Evolutionary conservation across 2,888 invertebrate genomes (phyloP), one percentile per base, ranked within the genome.

Genomic region (Sicus ferrugineus): DNA sequence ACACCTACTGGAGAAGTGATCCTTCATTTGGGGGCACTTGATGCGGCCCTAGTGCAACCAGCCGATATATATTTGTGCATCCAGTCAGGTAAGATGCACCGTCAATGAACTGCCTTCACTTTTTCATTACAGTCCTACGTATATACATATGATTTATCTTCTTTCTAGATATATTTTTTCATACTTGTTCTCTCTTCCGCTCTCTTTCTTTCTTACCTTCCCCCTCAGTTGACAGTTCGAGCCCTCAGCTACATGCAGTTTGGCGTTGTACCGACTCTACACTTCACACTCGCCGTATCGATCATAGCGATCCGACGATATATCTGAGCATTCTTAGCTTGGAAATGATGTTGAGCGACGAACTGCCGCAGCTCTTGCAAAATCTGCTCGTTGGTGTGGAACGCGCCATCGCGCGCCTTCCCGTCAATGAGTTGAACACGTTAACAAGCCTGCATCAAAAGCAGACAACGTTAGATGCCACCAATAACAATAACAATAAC

Each of bases 331-430:
- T 81, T 79, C 78, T 83, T 75, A 79, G 82, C 74, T 81, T 85
- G 74, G 85, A 86, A 76, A 85, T 84, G 78, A 76, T 81, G 78
- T 77, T 82, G 70, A 75, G 73, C 71, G 87, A 87, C 74, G 89
- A 90, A 74, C 82, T 91, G 75, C 89, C 90, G 59, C 88, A 89
- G 75, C 87, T 90, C 74, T 86, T 91, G 75, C 89, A 89, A 79
- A 90, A 88, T 78, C 86, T 91, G 67, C 86, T 91, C 63, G 88
- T 91, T 66, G 89, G 90, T 70, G 90, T 91, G 66, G 91, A 91
- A 83, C 89, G 89, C 71, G 90, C 90, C 75, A 90, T 91, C 78
- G 90, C 90, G 78, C 87, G 91, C 72, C 88, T 91, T 73, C 89
- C 89, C 72, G 82, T 91, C 75, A 91, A 91, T 83, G 90, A 90